These are phyloP conservation scores for Periophthalmus modestus DNA, from an alignment of 2,113 vertebrate species.

Conservation along the genomic window DNA sequence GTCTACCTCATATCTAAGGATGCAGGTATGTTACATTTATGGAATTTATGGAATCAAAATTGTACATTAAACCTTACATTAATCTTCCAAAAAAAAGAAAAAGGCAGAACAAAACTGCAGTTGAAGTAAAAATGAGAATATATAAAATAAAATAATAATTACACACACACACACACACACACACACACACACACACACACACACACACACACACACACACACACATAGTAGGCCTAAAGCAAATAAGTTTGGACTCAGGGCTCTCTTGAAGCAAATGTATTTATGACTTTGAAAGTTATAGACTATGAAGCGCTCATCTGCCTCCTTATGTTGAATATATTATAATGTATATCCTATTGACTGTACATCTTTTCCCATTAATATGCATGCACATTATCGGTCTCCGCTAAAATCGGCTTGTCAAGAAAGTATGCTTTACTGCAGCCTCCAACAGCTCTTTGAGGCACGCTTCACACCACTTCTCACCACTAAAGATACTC, in stretches of 20 bases:
- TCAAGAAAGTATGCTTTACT: conserved; percentile 66
- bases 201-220: no score
- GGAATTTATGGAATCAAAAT: no score
- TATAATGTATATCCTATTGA: background rate
- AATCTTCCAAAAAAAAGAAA: no score
- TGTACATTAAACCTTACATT: no score
- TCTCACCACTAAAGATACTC: conserved; percentile 64
- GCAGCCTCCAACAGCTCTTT: conserved; percentile 66
- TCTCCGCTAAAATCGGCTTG: conserved; percentile 51
- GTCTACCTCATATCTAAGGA: no score
- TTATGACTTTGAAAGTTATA: background rate
- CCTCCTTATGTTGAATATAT: background rate
- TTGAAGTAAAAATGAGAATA: no score
- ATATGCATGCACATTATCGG: conserved; percentile 3
- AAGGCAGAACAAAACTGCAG: no score
- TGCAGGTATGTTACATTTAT: no score
- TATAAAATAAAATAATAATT: background rate
- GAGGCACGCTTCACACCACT: conserved; percentile 67
- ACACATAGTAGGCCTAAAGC: background rate
- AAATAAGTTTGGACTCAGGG: background rate
- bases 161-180: no score
- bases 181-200: no score
- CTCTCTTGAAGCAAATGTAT: background rate
- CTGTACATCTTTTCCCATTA: background rate
- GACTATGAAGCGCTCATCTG: background rate